A percentile compares a stretch with the other conserved stretches of the same genome.
Evolutionary conservation across 2,888 invertebrate species (phyloP).

Genomic region (Oxystoma pomonae): DNA sequence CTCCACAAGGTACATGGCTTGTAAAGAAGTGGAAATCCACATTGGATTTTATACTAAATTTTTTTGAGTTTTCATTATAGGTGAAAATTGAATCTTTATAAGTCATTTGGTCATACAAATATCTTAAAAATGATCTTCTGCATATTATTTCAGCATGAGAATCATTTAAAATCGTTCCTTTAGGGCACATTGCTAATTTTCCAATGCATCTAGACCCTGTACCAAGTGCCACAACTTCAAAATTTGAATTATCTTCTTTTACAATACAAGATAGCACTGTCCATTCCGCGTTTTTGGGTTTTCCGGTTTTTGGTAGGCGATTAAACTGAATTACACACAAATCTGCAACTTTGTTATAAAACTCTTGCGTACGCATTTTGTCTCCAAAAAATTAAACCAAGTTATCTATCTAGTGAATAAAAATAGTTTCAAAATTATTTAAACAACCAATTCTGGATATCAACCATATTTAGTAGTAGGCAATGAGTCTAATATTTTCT

Average conservation of each 20-base stretch:
- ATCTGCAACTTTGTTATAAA: conserved; percentile 49
- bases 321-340: conserved; percentile 59
- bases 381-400: not conserved
- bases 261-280: conserved; percentile 76
- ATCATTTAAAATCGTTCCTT: conserved; percentile 76
- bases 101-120: conserved; percentile 59
- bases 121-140: conserved; percentile 75
- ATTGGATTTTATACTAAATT: conserved; percentile 45
- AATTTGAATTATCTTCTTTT: conserved; percentile 46
- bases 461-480: conserved; percentile 52
- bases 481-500: conserved; percentile 52
- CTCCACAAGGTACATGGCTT: conserved; percentile 89
- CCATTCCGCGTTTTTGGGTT: conserved; percentile 75
- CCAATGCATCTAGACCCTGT: conserved; percentile 93
- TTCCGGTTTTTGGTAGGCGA: conserved; percentile 71
- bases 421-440: too few species aligned
- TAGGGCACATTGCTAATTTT: conserved; percentile 56
- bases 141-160: conserved; percentile 90
- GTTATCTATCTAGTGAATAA: not conserved
- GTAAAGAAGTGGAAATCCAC: conserved; percentile 79
- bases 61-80: conserved; percentile 25
- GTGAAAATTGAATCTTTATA: conserved; percentile 23
- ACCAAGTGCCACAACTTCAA: conserved; percentile 73
- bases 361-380: conserved; percentile 8
- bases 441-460: conserved; percentile 54